A percentile compares a stretch with the other conserved stretches of the same genome.
Evolutionary conservation across 2,888 invertebrate genomes (phyloP).

Genomic region (Athalia rosae): DNA sequence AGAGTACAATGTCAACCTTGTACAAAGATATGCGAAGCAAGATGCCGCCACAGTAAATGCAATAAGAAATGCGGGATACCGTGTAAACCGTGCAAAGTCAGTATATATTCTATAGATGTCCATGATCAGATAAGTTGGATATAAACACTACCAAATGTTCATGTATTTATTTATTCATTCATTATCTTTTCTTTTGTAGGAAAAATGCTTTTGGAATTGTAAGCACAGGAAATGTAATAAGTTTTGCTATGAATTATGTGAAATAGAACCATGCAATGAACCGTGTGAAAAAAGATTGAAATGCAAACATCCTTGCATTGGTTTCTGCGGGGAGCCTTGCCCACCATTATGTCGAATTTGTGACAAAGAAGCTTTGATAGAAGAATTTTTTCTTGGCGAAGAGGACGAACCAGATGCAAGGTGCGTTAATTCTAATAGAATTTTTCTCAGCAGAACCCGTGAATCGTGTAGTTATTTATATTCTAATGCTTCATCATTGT

Average conservation of each 20-base stretch:
- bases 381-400: conserved; percentile 71
- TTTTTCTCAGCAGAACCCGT: background rate
- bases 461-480: conserved; percentile 57
- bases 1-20: conserved; percentile 78
- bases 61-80: conserved; percentile 71
- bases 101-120: background rate
- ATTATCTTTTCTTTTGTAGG: conserved; percentile 61
- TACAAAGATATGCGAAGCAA: conserved; percentile 73
- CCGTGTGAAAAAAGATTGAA: conserved; percentile 70
- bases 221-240: conserved; percentile 74
- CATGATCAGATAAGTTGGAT: background rate
- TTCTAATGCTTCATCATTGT: conserved; percentile 61
- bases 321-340: conserved; percentile 84
- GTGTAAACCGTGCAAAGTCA: conserved; percentile 68
- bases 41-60: conserved; percentile 77
- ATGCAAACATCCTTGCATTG: conserved; percentile 81
- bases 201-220: conserved; percentile 74
- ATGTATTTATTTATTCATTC: background rate
- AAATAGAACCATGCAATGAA: conserved; percentile 72
- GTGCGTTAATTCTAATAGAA: conserved; percentile 60
- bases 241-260: conserved; percentile 75
- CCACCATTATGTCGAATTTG: conserved; percentile 78
- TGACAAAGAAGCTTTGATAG: conserved; percentile 72
- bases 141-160: conserved; percentile 3
- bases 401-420: conserved; percentile 77